phyloP scores from a whole-genome alignment of 2,888 invertebrate genomes.

The Harmothoe impar region DNA sequence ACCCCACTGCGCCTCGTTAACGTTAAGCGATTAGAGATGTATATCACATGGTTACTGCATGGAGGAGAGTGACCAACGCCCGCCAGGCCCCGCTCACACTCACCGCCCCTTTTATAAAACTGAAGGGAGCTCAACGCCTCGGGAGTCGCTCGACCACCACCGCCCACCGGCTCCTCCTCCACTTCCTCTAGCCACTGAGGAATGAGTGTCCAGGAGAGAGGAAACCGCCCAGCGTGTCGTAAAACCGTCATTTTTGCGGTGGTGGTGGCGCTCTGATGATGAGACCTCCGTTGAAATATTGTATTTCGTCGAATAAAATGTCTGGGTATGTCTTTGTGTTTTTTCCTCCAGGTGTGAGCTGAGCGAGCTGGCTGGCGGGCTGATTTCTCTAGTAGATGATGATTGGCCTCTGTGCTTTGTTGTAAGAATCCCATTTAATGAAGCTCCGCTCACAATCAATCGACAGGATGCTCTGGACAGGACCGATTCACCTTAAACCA shows the following conservation, averaged over 20 bases:
- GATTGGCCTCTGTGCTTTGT: not conserved
- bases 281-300: no score
- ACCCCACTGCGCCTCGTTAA: not conserved
- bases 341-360: not conserved
- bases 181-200: no score
- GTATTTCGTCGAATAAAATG: no score
- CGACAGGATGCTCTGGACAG: slow-evolving; percentile 99
- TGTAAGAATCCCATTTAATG: slow-evolving; percentile 1
- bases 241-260: no score
- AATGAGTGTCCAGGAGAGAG: no score
- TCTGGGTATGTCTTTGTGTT: no score
- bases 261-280: no score
- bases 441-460: slow-evolving; percentile 85
- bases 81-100: not conserved
- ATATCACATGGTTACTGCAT: slow-evolving; percentile 25
- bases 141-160: no score
- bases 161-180: no score
- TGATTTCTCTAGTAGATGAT: not conserved
- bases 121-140: not conserved
- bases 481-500: slow-evolving; percentile 99
- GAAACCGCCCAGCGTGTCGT: no score
- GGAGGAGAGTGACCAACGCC: not conserved
- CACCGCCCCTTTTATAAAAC: not conserved
- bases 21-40: slow-evolving; percentile 8
- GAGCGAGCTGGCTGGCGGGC: not conserved